These are phyloP conservation scores for Molossus alvarezi DNA, from an alignment of 2,797 vertebrate genomes.

Conservation along the genomic window DNA sequence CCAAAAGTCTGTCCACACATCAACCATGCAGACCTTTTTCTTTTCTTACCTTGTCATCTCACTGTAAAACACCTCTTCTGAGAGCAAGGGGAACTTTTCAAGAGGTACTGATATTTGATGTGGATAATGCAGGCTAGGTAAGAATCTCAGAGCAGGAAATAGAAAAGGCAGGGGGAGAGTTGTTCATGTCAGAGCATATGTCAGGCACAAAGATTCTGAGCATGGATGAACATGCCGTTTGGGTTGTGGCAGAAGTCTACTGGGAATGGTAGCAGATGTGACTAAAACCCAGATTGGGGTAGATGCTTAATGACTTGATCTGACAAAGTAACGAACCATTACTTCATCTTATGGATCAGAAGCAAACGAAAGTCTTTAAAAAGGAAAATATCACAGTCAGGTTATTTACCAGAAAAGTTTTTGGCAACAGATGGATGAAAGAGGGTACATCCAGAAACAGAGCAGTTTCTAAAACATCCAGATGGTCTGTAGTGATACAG, in stretches of 20 bases:
- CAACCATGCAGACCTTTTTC: not conserved
- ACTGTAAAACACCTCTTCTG: not conserved
- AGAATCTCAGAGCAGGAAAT: not conserved
- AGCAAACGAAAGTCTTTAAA: not conserved
- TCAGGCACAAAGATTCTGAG: not conserved
- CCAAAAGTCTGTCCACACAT: not conserved
- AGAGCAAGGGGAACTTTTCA: not conserved
- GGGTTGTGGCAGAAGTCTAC: not conserved
- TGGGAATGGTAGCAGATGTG: not conserved
- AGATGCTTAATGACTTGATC: not conserved
- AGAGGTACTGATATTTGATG: not conserved
- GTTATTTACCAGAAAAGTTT: not conserved
- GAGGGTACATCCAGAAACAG: not conserved
- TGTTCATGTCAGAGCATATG: not conserved
- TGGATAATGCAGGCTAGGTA: not conserved
- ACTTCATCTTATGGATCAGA: not conserved
- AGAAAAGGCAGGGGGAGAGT: not conserved
- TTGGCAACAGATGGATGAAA: not conserved
- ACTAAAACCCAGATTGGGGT: not conserved
- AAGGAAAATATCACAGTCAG: not conserved
- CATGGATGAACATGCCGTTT: not conserved
- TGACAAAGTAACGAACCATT: not conserved
- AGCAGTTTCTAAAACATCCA: not conserved
- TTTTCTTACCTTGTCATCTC: not conserved
- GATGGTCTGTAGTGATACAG: not conserved